Conservation (phyloP, 2,113 vertebrate genomes). For the Neomonachus schauinslandi region DNA sequence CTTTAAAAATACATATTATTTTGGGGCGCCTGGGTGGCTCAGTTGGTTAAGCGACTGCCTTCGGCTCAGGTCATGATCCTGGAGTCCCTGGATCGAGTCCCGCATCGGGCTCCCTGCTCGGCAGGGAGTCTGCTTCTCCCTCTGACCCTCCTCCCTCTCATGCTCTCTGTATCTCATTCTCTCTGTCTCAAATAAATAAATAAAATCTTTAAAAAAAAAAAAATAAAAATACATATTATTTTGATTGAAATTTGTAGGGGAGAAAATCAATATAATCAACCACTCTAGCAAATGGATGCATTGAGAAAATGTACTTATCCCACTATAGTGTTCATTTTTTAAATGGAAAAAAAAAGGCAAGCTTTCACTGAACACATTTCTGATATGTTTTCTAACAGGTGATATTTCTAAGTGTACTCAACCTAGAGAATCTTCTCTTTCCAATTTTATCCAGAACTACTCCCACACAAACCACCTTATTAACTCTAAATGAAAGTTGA, state of each 20-base stretch:
- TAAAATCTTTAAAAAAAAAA: no score
- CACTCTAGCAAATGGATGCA: conserved; percentile 55
- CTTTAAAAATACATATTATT: conserved; percentile 65
- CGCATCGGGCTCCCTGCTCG: no score
- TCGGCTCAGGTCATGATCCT: no score
- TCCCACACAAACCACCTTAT: neutral
- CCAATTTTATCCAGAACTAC: neutral
- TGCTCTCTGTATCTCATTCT: no score
- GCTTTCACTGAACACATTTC: neutral
- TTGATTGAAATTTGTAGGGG: conserved; percentile 65
- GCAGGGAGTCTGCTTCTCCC: no score
- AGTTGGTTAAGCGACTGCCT: no score
- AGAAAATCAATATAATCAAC: conserved; percentile 74
- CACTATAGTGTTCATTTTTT: conserved; percentile 45
- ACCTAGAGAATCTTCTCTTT: conserved; percentile 8
- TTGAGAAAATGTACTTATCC: neutral
- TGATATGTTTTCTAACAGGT: conserved; percentile 37
- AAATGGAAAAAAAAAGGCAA: neutral
- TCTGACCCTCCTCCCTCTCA: no score
- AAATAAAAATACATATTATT: conserved; percentile 65
- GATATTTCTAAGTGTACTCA: conserved; percentile 35
- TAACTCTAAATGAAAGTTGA: neutral
- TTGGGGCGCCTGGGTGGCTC: no score
- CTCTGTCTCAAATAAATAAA: no score
- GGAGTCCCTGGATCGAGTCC: no score